Evolutionary conservation across 2,888 invertebrate genomes (phyloP).

Genomic region (Hirtodrosophila trivittata): DNA sequence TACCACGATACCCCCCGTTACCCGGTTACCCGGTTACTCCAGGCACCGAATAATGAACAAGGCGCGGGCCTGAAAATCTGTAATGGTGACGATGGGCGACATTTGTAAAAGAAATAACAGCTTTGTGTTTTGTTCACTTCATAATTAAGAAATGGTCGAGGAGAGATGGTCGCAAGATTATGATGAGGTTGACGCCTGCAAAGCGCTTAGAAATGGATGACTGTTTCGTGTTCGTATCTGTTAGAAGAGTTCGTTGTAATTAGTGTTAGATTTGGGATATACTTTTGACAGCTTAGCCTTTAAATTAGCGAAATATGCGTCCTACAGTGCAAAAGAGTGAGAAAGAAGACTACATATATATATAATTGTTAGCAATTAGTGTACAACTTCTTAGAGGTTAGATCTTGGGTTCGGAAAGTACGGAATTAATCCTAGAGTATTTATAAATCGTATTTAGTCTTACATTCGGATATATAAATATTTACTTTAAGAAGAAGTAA

Average conservation of each 20-base stretch:
- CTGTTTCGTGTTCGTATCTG: constrained; percentile 9
- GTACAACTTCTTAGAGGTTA: too few relatives aligned
- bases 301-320: neutral
- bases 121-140: constrained; percentile 52
- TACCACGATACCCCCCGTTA: constrained; percentile 1
- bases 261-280: constrained; percentile 8
- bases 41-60: constrained; percentile 27
- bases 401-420: neutral
- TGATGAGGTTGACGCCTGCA: constrained; percentile 7
- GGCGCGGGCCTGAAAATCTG: constrained; percentile 58
- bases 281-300: neutral
- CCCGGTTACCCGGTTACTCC: neutral
- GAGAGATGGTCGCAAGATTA: constrained; percentile 40
- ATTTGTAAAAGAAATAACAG: constrained; percentile 64
- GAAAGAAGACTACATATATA: too few relatives aligned
- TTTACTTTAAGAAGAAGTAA: too few relatives aligned
- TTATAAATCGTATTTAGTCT: too few relatives aligned
- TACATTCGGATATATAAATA: too few relatives aligned
- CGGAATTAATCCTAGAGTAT: too few relatives aligned
- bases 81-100: constrained; percentile 65
- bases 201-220: constrained; percentile 51
- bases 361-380: constrained; percentile 4
- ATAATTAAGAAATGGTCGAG: constrained; percentile 66
- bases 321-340: too few relatives aligned
- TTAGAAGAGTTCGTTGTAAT: neutral